Evolutionary conservation across 2,797 vertebrate species (phyloP), one percentile per base, ranked within the genome.

Genomic region (Onychomys torridus): DNA sequence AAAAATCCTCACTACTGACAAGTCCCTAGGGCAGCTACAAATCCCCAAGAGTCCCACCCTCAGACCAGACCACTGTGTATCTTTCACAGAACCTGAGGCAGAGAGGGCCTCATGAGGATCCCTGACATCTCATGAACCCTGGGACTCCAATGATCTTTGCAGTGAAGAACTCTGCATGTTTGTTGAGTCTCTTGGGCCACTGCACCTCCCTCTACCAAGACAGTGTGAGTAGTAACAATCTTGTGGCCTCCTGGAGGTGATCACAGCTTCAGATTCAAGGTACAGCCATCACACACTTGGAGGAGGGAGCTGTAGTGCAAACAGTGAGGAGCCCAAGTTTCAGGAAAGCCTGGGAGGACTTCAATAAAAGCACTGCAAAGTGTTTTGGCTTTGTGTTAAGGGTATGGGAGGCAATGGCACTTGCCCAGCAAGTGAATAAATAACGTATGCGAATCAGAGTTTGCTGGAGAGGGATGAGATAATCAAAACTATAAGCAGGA

Each of bases 401-500:
- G 57, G 17, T 6, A 83, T 8, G 34, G 59, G 37, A 82, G 32
- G 25, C 19, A 49, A 75, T 27, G 37, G 65, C 77, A 23, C 57
- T 17, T 61, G 75, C 61, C 93, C 16, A 75, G 61, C 75, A 79
- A 69, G 49, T 25, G 37, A 95, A 67, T 63, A 89, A 89, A 61
- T 75, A 90, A 63, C 23, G 49, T 32, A 57, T 69, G n/a, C 57
- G 25, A 89, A 91, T 75, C 77, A 19, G 40, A 59, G 19, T 27
- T 61, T 73, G 3, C 25, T 81, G 14, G 32, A 65, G 71, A 91
- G 29, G 32, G 69, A 87, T 17, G 43, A 63, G 25, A 32, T 23
- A 91, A 25, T 79, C 69, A n/a, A 92, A 92, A 82, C 49, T 83
- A 69, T 57, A 96, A 83, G 27, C 55, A 46, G 10, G 40, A 75